Base-by-base conservation (phyloP, 2,888 invertebrate genomes). In the Thera obeliscata region DNA sequence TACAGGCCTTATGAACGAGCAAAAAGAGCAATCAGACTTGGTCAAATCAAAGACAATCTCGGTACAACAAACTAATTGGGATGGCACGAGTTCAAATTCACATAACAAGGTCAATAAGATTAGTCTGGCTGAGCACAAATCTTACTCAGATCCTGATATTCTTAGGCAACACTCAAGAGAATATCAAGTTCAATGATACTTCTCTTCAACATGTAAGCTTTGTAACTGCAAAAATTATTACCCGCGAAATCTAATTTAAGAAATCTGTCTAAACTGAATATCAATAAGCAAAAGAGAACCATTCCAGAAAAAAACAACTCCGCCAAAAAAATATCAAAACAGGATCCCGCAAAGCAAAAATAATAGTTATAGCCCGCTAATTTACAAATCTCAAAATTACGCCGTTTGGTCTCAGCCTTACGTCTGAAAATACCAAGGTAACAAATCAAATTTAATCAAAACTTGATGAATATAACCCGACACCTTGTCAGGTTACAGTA, bases 51-150 rank as follows among this genome's bases (percentile, higher is more conserved):
- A 46, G 12, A 55, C 55, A 54, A 63, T 50, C 41, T 63, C 62
- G 22, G 49, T 7, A 6, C 33, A 41, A 55, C 59, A 55, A 65
- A 59, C 11, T 8, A 66, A 61, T 61, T 58, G 48, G 58, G 55
- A 50, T 38, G 60, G 36, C 56, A 56, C 43, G 49, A 38, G 59
- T 58, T 48, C 22, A 58, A 64, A 52, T 46, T 54, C 52, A 22
- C 49, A 56, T 50, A 41, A 50, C 35, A 50, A 55, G 68, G 61
- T 68, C 64, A 68, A 55, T 38, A 68, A 52, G 64, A 64, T 64
- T 68, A 68, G 33, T 11, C 41, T 11, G 11, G 35, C 8, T n/a
- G 56, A 49, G 41, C 52, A 55, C 57, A 69, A 63, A 69, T 69
- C 69, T 59, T 12, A 56, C 12, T 2, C 9, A 7, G 33, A 50